Evolutionary conservation across 2,888 invertebrate genomes (phyloP), one percentile per base, ranked within the genome.

Genomic region (Mesodorylaimus sp.): DNA sequence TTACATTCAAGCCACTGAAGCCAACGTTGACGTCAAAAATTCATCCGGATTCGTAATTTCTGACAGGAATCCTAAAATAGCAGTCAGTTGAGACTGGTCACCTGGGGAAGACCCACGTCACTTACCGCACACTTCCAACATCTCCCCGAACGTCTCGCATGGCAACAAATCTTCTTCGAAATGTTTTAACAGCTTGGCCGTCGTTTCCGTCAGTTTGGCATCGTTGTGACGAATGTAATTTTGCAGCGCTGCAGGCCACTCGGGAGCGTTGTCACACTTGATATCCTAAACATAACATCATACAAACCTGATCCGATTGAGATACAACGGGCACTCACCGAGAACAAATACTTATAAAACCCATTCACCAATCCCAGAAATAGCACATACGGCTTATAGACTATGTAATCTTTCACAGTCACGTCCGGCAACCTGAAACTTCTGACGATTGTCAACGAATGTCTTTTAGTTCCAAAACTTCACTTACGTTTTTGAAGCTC

Each of bases 221-320:
- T 95, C 93, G 70, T 86, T 88, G 68, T 86, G 81, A 1, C 93
- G 79, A 62, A 93, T 84, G 67, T 82, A 88, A 67, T 89, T 88
- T 23, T 89, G 89, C 50, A 93, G 72, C 53, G 80, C 79, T 43
- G 79, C 76, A 26, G 89, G 80, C 93, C 93, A 93, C 59, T 83
- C 83, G 57, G 84, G 83, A 32, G 25, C 23, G 28, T 10, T 23
- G 5, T 13, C 16, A 19, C 24, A 37, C 13, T 37, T 45, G 19
- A 53, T 19, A 13, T 41, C 50, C 51, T 42, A 47, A 28, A 53
- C 21, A n/a, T n/a, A n/a, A n/a, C n/a, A n/a, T n/a, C n/a, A n/a
- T n/a, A n/a, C n/a, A 45, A 36, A 39, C 16, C 24, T 21, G 38
- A 16, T n/a, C 21, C 28, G 32, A 38, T 42, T 21, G 3, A 52